phyloP scores from a whole-genome alignment of 2,797 vertebrate genomes.

The Schizothorax lantsangensis region DNA sequence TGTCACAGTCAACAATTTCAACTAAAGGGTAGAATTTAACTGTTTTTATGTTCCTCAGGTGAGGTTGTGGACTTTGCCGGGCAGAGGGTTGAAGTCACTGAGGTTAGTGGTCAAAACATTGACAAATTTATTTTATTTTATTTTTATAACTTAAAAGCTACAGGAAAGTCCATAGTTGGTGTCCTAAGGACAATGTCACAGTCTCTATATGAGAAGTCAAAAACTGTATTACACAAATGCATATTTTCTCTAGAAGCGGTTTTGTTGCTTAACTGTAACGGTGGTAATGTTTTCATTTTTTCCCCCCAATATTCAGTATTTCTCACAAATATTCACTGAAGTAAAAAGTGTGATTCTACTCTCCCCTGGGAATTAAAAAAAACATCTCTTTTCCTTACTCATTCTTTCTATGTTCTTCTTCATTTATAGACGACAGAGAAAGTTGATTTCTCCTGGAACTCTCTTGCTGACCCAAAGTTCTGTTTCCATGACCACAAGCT shows the following conservation, averaged over 20 bases:
- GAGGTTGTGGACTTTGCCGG: slow-evolving; percentile 77
- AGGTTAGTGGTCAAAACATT: slow-evolving; percentile 72
- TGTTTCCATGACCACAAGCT: slow-evolving; percentile 87
- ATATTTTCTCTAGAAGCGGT: too few relatives aligned
- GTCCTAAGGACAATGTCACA: background rate
- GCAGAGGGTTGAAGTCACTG: slow-evolving; percentile 78
- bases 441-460: slow-evolving; percentile 90
- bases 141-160: background rate
- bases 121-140: too few relatives aligned
- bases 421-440: slow-evolving; percentile 82
- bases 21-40: background rate
- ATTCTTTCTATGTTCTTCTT: slow-evolving; percentile 28
- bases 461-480: slow-evolving; percentile 87
- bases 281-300: too few relatives aligned
- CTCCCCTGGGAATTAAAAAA: background rate
- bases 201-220: background rate
- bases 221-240: background rate
- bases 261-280: too few relatives aligned
- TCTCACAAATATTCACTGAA: background rate
- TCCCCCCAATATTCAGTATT: too few relatives aligned
- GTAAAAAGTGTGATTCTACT: background rate
- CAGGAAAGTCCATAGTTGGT: background rate
- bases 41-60: slow-evolving; percentile 76
- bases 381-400: background rate
- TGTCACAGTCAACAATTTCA: background rate